Evolutionary conservation across 2,113 vertebrate species (phyloP).

Genomic region (Hypomesus transpacificus): DNA sequence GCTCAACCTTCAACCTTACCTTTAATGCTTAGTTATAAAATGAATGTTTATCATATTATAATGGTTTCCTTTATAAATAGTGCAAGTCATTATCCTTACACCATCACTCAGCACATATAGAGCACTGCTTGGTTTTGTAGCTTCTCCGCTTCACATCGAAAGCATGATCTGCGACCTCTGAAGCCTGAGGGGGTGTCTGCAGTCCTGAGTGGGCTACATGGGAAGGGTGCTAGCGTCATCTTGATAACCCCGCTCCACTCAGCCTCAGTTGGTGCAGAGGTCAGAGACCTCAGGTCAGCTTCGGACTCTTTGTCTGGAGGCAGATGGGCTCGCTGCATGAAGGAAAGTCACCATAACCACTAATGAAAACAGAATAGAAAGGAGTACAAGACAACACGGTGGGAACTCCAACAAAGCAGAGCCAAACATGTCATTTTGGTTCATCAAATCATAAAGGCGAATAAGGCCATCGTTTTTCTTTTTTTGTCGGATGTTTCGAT

Average conservation of each 20-base stretch:
- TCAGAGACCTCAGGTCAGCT: neutral
- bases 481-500: conserved; percentile 11
- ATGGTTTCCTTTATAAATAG: neutral
- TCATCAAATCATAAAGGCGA: too few relatives aligned
- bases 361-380: neutral
- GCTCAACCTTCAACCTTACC: conserved; percentile 8
- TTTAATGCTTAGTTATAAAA: conserved; percentile 27
- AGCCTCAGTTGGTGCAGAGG: neutral
- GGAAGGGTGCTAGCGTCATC: neutral
- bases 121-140: neutral
- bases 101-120: neutral
- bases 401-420: conserved; percentile 22
- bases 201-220: too few relatives aligned
- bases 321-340: neutral
- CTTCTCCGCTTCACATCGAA: neutral
- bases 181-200: neutral
- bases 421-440: conserved; percentile 2
- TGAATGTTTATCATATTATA: conserved; percentile 27
- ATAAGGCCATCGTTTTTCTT: neutral
- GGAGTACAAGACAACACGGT: neutral
- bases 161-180: neutral
- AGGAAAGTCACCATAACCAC: neutral
- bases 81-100: conserved; percentile 4
- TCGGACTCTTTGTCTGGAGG: neutral
- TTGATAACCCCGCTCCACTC: neutral